A percentile compares a stretch with the other conserved stretches of the same genome.
phyloP scores from a whole-genome alignment of 2,113 vertebrate species.

The Sander lucioperca region DNA sequence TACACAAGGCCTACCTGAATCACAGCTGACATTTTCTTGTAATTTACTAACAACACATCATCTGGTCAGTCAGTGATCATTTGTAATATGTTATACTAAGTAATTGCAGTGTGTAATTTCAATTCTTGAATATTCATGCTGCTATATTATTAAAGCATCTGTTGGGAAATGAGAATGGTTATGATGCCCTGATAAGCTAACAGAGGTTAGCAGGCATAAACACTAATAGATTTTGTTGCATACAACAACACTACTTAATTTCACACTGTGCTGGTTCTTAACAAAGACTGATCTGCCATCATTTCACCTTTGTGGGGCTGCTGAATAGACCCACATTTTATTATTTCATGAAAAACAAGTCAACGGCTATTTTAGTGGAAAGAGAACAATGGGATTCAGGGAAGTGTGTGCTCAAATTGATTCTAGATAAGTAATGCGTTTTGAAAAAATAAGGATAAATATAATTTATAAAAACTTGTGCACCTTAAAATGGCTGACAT shows the following conservation, averaged over 20 bases:
- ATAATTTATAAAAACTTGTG: slow-evolving; percentile 22
- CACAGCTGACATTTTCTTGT: not conserved
- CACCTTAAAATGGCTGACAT: slow-evolving; percentile 28
- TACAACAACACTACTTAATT: slow-evolving; percentile 69
- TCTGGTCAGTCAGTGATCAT: slow-evolving; percentile 20
- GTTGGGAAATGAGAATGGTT: slow-evolving; percentile 38
- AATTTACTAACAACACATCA: slow-evolving; percentile 4
- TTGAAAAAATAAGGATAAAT: slow-evolving; percentile 15
- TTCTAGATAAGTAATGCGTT: slow-evolving; percentile 52
- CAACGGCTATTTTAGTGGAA: slow-evolving; percentile 35
- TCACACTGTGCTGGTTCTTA: slow-evolving; percentile 69
- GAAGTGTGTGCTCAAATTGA: slow-evolving; percentile 13
- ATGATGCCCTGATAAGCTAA: slow-evolving; percentile 61
- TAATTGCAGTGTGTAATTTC: slow-evolving; percentile 18
- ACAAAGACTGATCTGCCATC: slow-evolving; percentile 72
- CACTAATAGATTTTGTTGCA: slow-evolving; percentile 53
- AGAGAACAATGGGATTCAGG: slow-evolving; percentile 36
- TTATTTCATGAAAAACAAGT: slow-evolving; percentile 51
- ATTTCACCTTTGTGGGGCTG: slow-evolving; percentile 59
- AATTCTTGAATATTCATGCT: slow-evolving; percentile 52
- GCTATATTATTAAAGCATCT: slow-evolving; percentile 32
- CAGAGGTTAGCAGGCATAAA: slow-evolving; percentile 59
- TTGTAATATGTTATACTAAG: slow-evolving; percentile 15
- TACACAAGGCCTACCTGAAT: not conserved
- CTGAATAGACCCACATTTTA: slow-evolving; percentile 49